Base-by-base conservation (phyloP, 30 jellyfish, hydroid and myxozoan genomes). In the Nemopilema nomurai region DNA sequence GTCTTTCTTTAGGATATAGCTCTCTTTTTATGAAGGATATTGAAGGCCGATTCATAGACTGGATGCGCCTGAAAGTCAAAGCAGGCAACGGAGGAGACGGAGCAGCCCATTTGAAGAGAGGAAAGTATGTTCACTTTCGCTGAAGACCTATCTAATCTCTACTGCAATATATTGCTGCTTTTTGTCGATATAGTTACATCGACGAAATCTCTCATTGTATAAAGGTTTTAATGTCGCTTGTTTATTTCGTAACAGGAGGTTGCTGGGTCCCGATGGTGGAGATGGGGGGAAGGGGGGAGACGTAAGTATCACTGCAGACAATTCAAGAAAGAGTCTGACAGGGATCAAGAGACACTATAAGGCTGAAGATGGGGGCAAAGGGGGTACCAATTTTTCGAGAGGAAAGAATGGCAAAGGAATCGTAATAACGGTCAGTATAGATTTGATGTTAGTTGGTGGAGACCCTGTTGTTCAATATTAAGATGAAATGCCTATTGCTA, bases 201-300 rank as follows among this genome's bases (percentile, higher is more conserved):
- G n/a, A n/a, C n/a, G n/a, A n/a, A n/a, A n/a, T n/a, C n/a, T n/a
- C n/a, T n/a, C n/a, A n/a, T 41, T 41, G 57, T 41, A 41, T 3
- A 6, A 41, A 41, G 57, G n/a, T 41, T 41, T 41, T 41, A 3
- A 31, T 18, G 8, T 70, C 8, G 19, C 52, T 31, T 27, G 32
- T 16, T 4, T 3, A 31, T 28, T 24, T 74, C 27, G 4, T 74
- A 18, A 7, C 30, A 76, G 89, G 69, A 28, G 71, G 28, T 64
- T 76, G 25, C 97, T 96, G 22, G 99, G 99, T 32, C 99, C 99
- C 0, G 94, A 95, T 65, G 99, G 99, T 25, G 99, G 99, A 21
- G 99, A 95, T 80, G 99, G 99, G 0, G 99, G 99, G 0, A 81
- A 66, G 0, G 99, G 99, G 16, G 99, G 97, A 0, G 90, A 71